Percentiles rank a stretch among this genome's conserved stretches.
Evolutionary conservation across 1,140 invertebrate species (phyloP).

Genomic region (Dendroctonus ponderosae): DNA sequence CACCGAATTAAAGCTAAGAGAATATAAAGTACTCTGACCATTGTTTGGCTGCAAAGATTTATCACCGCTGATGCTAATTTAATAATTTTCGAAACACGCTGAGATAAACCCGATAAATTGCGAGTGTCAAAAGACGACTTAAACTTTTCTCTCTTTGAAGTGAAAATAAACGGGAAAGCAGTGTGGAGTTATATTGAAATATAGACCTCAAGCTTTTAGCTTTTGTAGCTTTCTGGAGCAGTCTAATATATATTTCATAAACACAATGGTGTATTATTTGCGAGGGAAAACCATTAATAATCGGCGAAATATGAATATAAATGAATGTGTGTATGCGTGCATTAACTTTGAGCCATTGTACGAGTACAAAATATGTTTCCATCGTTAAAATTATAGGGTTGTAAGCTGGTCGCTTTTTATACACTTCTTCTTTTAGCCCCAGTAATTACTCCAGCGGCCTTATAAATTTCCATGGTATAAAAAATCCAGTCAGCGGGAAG

Average conservation of each 20-base stretch:
- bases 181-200: constrained; percentile 25
- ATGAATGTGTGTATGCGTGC: constrained; percentile 6
- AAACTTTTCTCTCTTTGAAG: constrained; percentile 29
- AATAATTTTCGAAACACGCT: constrained; percentile 29
- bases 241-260: constrained; percentile 26
- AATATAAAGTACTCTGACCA: constrained; percentile 30
- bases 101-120: constrained; percentile 31
- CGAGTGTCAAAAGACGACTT: constrained; percentile 26
- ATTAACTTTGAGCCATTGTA: too few relatives aligned
- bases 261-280: constrained; percentile 24
- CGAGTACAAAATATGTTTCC: too few relatives aligned
- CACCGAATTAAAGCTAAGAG: constrained; percentile 26
- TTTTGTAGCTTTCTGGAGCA: constrained; percentile 23
- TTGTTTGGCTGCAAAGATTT: constrained; percentile 29
- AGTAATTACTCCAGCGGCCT: too few relatives aligned
- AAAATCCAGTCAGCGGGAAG: too few relatives aligned
- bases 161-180: constrained; percentile 23
- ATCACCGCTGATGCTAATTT: constrained; percentile 30
- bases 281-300: constrained; percentile 24
- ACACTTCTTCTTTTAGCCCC: too few relatives aligned
- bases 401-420: too few relatives aligned
- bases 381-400: too few relatives aligned
- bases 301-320: constrained; percentile 11
- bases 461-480: too few relatives aligned
- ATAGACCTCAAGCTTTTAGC: constrained; percentile 26